Base-by-base conservation (phyloP, 2,113 vertebrate genomes). In the Cinclus cinclus region DNA sequence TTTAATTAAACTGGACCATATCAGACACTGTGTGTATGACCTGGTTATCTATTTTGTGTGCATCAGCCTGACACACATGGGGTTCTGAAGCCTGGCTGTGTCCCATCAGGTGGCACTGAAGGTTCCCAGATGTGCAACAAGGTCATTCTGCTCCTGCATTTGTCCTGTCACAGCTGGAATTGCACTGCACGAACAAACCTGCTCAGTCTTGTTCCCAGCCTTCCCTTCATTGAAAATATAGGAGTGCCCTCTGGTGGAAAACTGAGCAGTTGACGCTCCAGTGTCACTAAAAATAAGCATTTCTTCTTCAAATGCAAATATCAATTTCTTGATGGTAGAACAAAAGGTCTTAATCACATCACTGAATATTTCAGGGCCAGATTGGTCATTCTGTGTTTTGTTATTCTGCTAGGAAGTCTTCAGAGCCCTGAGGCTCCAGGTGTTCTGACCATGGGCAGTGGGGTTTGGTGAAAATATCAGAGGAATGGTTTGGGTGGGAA, bases 201-300 rank as follows among this genome's bases (percentile, higher is more conserved):
- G 9, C 18, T 23, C 31, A 4, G 11, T 0, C 3, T 5, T 4
- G 19, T 1, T 44, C 60, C 28, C 14, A 82, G 28, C 35, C 9
- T 68, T n/a, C 22, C 6, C 23, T 62, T 83, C 63, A 92, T 95
- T 80, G 76, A 95, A 95, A 91, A 97, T 95, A 89, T 92, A 85
- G 74, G 87, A 95, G 96, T 94, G 93, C 96, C 96, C 95, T 95
- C 96, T 97, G 78, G 70, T 97, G 96, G 95, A 82, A 94, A 79
- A 58, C 4, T 7, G 67, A 58, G 33, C n/a, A 24, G 4, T 4
- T 25, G 62, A 64, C 14, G 4, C 31, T 71, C 70, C 20, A 2
- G 13, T 5, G 13, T 11, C 49, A 1, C 6, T 46, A 19, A 77
- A 69, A 88, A 11, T 5, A 9, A 17, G 1, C 1, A 3, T 5